Conservation (phyloP, 1,140 invertebrate genomes). For the Drosophila jambulina region DNA sequence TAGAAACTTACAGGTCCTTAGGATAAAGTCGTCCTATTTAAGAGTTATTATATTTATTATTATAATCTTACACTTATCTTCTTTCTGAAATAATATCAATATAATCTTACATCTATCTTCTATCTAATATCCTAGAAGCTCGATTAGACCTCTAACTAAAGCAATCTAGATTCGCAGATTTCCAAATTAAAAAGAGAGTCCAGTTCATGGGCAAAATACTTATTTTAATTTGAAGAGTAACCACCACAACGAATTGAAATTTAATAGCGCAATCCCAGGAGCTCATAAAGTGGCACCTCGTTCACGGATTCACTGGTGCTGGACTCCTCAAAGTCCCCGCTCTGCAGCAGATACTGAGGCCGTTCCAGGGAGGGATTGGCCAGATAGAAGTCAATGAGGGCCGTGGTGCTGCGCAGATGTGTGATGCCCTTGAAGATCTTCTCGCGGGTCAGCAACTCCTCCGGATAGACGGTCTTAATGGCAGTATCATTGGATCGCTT, state of each 20-base stretch:
- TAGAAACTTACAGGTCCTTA: too few relatives aligned
- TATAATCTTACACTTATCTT: too few relatives aligned
- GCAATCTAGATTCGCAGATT: not conserved
- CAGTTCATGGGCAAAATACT: not conserved
- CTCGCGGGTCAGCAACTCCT: constrained; percentile 71
- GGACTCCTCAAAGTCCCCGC: constrained; percentile 64
- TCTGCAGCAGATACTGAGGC: constrained; percentile 67
- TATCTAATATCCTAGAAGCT: not conserved
- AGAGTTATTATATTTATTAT: too few relatives aligned
- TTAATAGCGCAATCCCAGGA: constrained; percentile 65
- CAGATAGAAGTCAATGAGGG: constrained; percentile 70
- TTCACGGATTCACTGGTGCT: constrained; percentile 38
- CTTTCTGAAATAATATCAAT: not conserved
- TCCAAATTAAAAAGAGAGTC: not conserved
- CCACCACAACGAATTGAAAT: not conserved
- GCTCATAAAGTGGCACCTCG: constrained; percentile 76
- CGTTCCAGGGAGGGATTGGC: constrained; percentile 61
- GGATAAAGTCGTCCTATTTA: too few relatives aligned
- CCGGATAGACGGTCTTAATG: constrained; percentile 74
- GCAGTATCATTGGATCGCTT: constrained; percentile 55
- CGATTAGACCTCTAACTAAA: not conserved
- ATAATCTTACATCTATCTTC: not conserved
- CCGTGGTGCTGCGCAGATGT: constrained; percentile 77
- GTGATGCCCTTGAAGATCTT: constrained; percentile 81
- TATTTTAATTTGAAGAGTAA: not conserved